phyloP scores from a whole-genome alignment of 1,140 invertebrate species.

The Propsilocerus akamusi region DNA sequence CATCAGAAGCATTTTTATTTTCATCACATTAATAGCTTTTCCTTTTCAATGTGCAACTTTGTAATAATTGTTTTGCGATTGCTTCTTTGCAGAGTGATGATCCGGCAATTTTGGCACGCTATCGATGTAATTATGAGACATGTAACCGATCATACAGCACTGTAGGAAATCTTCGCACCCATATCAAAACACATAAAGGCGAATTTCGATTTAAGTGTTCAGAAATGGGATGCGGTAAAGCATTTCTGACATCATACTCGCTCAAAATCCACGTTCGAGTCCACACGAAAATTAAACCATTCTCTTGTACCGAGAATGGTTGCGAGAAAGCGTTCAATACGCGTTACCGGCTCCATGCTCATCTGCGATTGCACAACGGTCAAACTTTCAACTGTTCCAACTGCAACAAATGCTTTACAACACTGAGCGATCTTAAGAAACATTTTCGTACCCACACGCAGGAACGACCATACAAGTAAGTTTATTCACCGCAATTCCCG shows the following conservation, averaged over 20 bases:
- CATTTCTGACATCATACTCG: slow-evolving; percentile 87
- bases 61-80: background rate
- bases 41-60: background rate
- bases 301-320: slow-evolving; percentile 50
- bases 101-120: slow-evolving; percentile 26
- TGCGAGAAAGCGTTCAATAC: slow-evolving; percentile 92
- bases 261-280: slow-evolving; percentile 87
- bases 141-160: slow-evolving; percentile 85
- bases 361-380: slow-evolving; percentile 81
- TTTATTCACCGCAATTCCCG: too few species aligned
- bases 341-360: slow-evolving; percentile 78
- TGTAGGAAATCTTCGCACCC: slow-evolving; percentile 82
- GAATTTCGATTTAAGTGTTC: slow-evolving; percentile 88
- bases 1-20: too few species aligned
- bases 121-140: slow-evolving; percentile 75
- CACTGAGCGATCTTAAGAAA: slow-evolving; percentile 83
- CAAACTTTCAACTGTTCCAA: slow-evolving; percentile 88
- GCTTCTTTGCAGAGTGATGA: background rate
- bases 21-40: too few species aligned
- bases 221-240: slow-evolving; percentile 73
- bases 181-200: slow-evolving; percentile 91
- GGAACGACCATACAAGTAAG: slow-evolving; percentile 78
- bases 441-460: slow-evolving; percentile 82
- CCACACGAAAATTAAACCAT: slow-evolving; percentile 88
- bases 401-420: slow-evolving; percentile 85